A percentile compares a stretch with the other conserved stretches of the same genome.
Evolutionary conservation across 2,797 vertebrate species (phyloP).

Genomic region (Iguana delicatissima): DNA sequence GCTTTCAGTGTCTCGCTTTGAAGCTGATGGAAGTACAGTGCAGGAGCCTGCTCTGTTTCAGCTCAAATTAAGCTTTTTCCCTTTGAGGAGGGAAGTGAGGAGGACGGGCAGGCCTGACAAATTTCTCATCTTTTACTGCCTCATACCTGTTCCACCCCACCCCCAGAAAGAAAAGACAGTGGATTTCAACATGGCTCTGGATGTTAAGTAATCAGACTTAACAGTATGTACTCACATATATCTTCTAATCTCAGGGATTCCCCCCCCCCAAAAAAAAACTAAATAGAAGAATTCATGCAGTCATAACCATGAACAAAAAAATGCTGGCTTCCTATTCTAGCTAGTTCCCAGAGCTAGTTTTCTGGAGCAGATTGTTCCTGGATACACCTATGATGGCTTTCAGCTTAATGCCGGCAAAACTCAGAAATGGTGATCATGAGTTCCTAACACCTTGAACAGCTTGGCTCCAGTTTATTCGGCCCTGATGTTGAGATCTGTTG

Average conservation of each 20-base stretch:
- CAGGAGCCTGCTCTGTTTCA: conserved; percentile 19
- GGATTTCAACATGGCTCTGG: background rate
- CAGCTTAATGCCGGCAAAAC: background rate
- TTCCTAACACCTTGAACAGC: background rate
- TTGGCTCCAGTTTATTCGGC: background rate
- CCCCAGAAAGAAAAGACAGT: background rate
- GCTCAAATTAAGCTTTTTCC: conserved; percentile 16
- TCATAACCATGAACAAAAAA: background rate
- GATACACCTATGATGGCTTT: background rate
- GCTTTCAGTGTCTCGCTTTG: conserved; percentile 37
- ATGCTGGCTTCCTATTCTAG: background rate
- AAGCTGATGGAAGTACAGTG: background rate
- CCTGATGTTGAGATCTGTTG: background rate
- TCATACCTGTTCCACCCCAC: background rate
- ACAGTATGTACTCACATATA: background rate
- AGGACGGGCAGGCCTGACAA: conserved; percentile 14
- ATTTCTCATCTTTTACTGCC: background rate
- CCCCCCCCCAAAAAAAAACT: background rate
- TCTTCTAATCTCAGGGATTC: background rate
- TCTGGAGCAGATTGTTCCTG: too few relatives aligned
- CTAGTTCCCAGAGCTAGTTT: too few relatives aligned
- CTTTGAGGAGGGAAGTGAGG: background rate
- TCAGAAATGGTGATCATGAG: background rate
- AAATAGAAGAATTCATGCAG: background rate
- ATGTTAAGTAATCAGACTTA: background rate